Evolutionary conservation across 1,140 invertebrate genomes (phyloP).

Genomic region (Anoplophora glabripennis): DNA sequence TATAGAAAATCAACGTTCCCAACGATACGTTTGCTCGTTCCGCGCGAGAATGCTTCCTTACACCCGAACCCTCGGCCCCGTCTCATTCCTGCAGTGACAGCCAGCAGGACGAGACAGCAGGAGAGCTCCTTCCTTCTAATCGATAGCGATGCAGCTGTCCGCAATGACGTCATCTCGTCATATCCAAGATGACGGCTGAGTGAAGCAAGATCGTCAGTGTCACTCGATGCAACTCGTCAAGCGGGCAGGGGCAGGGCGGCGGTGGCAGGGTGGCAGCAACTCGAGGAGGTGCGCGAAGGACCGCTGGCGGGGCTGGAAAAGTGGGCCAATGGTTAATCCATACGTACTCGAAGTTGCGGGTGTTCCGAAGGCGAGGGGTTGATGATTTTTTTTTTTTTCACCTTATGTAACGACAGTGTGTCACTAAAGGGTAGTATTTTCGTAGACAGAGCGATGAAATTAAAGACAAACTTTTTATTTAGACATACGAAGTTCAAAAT

Average conservation of each 20-base stretch:
- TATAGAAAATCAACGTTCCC: too few relatives aligned
- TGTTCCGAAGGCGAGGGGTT: too few relatives aligned
- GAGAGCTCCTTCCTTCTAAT: conserved; percentile 32
- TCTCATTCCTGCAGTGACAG: conserved; percentile 32
- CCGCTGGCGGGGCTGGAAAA: not conserved
- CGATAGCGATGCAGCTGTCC: conserved; percentile 42
- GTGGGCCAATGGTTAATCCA: conserved; percentile 2
- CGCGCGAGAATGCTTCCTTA: too few relatives aligned
- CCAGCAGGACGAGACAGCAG: conserved; percentile 24
- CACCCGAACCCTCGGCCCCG: conserved; percentile 1
- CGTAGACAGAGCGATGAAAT: too few relatives aligned
- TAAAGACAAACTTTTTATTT: too few relatives aligned
- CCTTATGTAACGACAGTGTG: too few relatives aligned
- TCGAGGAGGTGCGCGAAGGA: not conserved
- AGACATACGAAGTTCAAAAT: too few relatives aligned
- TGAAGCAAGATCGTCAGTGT: conserved; percentile 16
- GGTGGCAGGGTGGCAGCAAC: conserved; percentile 3
- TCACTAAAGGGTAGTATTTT: too few relatives aligned
- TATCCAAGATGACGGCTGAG: conserved; percentile 30
- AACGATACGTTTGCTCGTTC: too few relatives aligned
- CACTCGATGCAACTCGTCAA: conserved; percentile 26
- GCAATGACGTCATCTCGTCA: conserved; percentile 41
- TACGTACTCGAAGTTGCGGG: too few relatives aligned
- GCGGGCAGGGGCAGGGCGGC: conserved; percentile 8
- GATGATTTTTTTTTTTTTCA: too few relatives aligned